phyloP scores from a whole-genome alignment of 2,797 vertebrate genomes.

The Tamandua tetradactyla region DNA sequence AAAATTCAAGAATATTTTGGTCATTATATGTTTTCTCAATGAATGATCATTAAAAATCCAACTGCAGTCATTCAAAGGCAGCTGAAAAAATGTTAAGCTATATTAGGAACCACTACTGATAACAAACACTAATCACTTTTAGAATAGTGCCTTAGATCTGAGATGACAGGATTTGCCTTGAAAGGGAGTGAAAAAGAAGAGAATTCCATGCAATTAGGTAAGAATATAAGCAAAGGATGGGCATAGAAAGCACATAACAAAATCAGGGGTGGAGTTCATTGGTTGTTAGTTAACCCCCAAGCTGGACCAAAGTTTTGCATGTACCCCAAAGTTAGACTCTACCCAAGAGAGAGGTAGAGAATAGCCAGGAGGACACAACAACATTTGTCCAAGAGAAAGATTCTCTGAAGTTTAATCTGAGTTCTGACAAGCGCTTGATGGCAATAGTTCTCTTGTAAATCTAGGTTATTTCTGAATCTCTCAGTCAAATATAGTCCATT shows the following conservation, averaged over 20 bases:
- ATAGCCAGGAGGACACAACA: neutral
- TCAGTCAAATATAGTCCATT: neutral
- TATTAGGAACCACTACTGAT: neutral
- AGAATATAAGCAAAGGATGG: neutral
- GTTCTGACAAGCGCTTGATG: neutral
- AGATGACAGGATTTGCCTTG: neutral
- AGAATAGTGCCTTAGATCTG: neutral
- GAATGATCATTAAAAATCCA: constrained; percentile 29
- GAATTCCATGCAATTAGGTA: neutral
- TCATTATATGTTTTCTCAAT: neutral
- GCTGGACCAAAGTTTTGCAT: neutral
- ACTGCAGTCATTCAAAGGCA: neutral
- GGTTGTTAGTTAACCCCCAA: neutral
- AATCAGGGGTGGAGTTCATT: neutral
- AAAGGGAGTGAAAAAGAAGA: neutral
- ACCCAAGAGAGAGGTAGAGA: neutral
- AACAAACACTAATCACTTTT: neutral
- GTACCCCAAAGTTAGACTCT: neutral
- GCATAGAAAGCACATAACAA: neutral
- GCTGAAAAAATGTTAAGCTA: neutral
- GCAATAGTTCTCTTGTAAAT: neutral
- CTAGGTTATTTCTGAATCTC: neutral
- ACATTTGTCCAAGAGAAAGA: neutral
- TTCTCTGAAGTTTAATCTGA: neutral
- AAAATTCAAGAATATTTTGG: constrained; percentile 21